Conservation (phyloP, 2,113 vertebrate genomes). For the Cepphus grylle region DNA sequence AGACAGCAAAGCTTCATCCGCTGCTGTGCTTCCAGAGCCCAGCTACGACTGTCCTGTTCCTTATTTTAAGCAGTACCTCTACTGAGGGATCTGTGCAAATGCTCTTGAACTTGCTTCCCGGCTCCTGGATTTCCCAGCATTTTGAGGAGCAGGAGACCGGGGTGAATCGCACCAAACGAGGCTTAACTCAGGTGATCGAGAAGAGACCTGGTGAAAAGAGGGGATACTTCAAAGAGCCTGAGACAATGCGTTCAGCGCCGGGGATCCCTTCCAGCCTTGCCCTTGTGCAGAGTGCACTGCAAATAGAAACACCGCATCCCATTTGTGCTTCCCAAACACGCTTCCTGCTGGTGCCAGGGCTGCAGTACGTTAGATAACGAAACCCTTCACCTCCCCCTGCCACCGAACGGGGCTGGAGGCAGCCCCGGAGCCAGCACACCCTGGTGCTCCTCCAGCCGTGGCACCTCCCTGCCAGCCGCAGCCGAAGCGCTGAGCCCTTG, state of each 20-base stretch:
- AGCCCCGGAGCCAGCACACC: background rate
- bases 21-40: background rate
- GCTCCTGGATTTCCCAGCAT: background rate
- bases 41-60: background rate
- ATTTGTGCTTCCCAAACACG: background rate
- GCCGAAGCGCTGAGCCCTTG: background rate
- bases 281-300: accelerated
- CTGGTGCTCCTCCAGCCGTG: background rate
- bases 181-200: accelerated
- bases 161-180: accelerated
- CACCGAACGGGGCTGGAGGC: background rate
- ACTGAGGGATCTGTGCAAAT: background rate
- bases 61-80: background rate
- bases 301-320: background rate
- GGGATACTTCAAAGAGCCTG: background rate
- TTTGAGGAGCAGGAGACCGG: background rate
- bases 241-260: accelerated
- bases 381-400: too few relatives aligned
- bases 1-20: background rate
- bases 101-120: background rate
- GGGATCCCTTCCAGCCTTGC: background rate
- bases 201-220: background rate
- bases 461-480: background rate
- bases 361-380: background rate
- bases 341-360: background rate